These are phyloP conservation scores for Drosophila prolongata DNA, from an alignment of 2,888 invertebrate genomes.

Conservation along the genomic window DNA sequence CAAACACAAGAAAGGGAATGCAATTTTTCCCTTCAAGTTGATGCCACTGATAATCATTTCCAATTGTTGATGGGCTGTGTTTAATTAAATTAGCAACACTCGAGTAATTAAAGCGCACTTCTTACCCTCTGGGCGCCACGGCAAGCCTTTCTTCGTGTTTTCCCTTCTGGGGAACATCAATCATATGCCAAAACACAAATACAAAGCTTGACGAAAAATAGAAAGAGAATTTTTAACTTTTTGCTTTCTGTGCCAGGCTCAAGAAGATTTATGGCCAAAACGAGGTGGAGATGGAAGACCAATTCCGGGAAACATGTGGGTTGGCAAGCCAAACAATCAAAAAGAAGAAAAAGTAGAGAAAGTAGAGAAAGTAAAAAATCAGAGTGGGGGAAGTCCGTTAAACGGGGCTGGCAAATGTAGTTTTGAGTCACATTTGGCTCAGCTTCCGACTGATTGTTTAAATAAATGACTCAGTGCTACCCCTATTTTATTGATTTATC, in stretches of 20 bases:
- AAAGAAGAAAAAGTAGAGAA: constrained; percentile 4
- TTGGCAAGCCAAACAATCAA: constrained; percentile 8
- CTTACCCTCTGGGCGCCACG: neutral
- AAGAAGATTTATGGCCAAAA: constrained; percentile 46
- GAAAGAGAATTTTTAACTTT: constrained; percentile 46
- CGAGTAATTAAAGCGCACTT: constrained; percentile 59
- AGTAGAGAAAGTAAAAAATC: neutral
- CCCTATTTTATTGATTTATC: constrained; percentile 55
- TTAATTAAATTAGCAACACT: constrained; percentile 68
- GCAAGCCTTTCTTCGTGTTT: constrained; percentile 7
- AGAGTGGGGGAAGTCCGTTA: constrained; percentile 3
- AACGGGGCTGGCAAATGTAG: constrained; percentile 45
- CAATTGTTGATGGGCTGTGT: constrained; percentile 51
- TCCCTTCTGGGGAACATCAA: constrained; percentile 26
- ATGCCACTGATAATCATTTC: constrained; percentile 48
- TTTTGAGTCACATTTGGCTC: constrained; percentile 53
- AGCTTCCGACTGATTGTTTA: constrained; percentile 53
- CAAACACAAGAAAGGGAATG: constrained; percentile 19
- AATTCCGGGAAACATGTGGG: constrained; percentile 33
- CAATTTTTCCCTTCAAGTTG: constrained; percentile 27
- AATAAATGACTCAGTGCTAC: constrained; percentile 44
- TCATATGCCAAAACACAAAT: constrained; percentile 45
- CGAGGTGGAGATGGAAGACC: constrained; percentile 13
- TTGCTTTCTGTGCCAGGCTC: constrained; percentile 42
- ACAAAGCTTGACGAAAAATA: constrained; percentile 44